Conservation (phyloP, 2,797 vertebrate species). For the Pelochelys cantorii region DNA sequence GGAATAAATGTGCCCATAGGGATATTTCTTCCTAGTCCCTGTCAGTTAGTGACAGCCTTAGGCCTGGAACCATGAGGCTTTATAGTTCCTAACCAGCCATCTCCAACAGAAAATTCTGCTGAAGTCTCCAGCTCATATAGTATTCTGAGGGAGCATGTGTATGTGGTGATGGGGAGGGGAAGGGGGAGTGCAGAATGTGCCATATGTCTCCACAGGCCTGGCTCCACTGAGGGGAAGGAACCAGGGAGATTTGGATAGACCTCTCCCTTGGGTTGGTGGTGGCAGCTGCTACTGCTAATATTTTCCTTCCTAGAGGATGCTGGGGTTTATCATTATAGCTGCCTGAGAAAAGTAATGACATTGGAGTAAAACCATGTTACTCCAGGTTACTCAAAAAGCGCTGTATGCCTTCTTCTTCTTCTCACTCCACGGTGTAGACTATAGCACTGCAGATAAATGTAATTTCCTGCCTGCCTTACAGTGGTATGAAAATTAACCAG, state of each 20-base stretch:
- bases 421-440: not conserved
- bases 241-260: not conserved
- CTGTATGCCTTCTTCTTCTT: not conserved
- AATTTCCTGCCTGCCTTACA: constrained; percentile 30
- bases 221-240: not conserved
- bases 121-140: not conserved
- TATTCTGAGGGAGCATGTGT: not conserved
- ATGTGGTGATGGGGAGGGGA: no score
- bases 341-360: not conserved
- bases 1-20: not conserved
- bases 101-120: not conserved
- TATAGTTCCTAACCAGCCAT: not conserved
- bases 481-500: constrained; percentile 37
- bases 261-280: not conserved
- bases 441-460: not conserved
- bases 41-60: not conserved
- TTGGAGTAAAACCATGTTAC: not conserved
- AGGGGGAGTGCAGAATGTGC: no score
- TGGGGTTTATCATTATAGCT: not conserved
- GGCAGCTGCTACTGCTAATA: not conserved
- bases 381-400: no score
- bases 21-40: not conserved
- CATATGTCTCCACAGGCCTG: not conserved
- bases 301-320: not conserved
- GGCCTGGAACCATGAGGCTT: not conserved